phyloP scores from a whole-genome alignment of 1,140 invertebrate species.

The Helicorthomorpha holstii region DNA sequence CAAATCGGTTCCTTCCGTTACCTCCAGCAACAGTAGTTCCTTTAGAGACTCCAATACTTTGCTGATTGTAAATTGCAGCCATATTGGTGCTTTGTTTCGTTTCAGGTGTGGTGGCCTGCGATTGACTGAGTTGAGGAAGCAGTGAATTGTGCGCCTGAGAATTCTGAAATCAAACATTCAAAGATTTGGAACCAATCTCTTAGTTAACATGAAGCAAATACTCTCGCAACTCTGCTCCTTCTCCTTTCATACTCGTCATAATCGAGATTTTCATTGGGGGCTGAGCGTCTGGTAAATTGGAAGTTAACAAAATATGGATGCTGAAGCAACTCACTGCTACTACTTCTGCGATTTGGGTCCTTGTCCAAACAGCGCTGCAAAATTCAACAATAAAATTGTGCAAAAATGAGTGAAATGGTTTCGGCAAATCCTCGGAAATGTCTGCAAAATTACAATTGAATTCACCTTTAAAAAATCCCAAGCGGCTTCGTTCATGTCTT shows the following conservation, averaged over 20 bases:
- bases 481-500: conserved; percentile 42
- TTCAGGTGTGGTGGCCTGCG: conserved; percentile 15
- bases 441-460: no score
- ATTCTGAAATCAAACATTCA: no score
- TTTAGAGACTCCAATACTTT: neutral
- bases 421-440: no score
- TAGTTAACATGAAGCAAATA: conserved; percentile 30
- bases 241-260: conserved; percentile 42
- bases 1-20: conserved; percentile 23
- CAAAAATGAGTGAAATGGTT: conserved; percentile 8
- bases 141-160: conserved; percentile 18
- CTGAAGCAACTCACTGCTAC: conserved; percentile 67
- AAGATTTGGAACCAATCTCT: conserved; percentile 34
- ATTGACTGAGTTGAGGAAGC: conserved; percentile 21
- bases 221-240: conserved; percentile 39
- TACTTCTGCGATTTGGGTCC: conserved; percentile 77
- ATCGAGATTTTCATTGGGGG: conserved; percentile 47
- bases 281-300: conserved; percentile 42
- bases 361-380: conserved; percentile 80
- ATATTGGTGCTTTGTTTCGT: neutral
- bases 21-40: conserved; percentile 4
- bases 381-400: neutral
- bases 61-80: conserved; percentile 17
- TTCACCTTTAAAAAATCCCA: conserved; percentile 72
- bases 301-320: conserved; percentile 79